phyloP scores from a whole-genome alignment of 2,888 invertebrate genomes.

The Caenorhabditis macrosperma region DNA sequence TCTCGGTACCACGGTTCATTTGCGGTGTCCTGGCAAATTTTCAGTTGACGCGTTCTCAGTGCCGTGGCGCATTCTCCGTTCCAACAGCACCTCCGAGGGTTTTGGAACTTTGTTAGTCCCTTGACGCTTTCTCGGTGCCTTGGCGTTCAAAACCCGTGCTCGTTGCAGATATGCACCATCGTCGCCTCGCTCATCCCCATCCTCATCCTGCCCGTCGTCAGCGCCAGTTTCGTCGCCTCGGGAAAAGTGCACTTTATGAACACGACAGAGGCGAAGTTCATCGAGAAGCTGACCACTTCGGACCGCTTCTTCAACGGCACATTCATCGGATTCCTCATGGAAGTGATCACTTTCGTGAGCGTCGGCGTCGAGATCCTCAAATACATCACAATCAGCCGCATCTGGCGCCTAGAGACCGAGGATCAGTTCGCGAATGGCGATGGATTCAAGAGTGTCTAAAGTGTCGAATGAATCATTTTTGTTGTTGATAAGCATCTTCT shows the following conservation, averaged over 20 bases:
- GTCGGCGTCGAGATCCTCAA: background rate
- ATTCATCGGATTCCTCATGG: background rate
- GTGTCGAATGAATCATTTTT: no score
- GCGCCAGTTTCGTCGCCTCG: conserved; percentile 17
- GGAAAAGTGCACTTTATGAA: conserved; percentile 23
- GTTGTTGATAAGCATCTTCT: no score
- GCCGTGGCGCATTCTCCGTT: no score
- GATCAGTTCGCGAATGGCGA: background rate
- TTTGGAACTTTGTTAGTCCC: no score
- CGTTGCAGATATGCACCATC: conserved; percentile 7
- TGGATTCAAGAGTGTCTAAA: background rate
- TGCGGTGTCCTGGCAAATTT: no score
- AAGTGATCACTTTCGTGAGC: background rate
- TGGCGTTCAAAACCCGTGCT: no score
- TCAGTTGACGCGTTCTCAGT: no score
- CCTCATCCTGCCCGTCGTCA: conserved; percentile 15
- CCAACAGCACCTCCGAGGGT: no score
- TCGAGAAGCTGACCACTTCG: conserved; percentile 8
- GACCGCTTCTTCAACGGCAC: background rate
- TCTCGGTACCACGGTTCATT: no score
- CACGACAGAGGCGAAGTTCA: conserved; percentile 4
- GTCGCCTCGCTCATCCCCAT: conserved; percentile 25
- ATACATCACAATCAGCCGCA: background rate
- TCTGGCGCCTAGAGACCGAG: conserved; percentile 1
- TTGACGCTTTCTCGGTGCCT: no score